Evolutionary conservation across 2,888 invertebrate species (phyloP).

Genomic region (Altica lythri): DNA sequence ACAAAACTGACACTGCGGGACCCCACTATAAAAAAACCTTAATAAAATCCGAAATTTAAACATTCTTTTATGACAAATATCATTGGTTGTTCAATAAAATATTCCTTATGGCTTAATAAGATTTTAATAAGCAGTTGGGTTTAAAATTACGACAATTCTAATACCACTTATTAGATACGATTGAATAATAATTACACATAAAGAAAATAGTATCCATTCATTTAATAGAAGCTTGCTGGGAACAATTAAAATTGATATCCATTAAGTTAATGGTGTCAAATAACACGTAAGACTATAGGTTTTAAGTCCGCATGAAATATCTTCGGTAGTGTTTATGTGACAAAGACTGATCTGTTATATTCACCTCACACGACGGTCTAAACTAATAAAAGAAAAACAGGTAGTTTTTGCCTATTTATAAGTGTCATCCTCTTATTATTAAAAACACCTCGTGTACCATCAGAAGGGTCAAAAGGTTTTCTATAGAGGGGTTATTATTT

Average conservation of each 20-base stretch:
- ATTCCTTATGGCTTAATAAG: conserved; percentile 33
- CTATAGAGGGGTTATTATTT: too few species aligned
- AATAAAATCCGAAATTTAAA: conserved; percentile 31
- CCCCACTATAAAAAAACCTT: conserved; percentile 13
- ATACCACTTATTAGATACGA: too few species aligned
- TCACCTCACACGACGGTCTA: conserved; percentile 48
- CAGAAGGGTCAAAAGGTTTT: conserved; percentile 11
- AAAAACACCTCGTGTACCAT: not conserved
- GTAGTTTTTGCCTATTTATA: conserved; percentile 51
- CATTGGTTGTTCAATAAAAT: conserved; percentile 29
- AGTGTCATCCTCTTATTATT: conserved; percentile 34
- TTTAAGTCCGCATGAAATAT: conserved; percentile 43
- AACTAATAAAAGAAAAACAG: conserved; percentile 49
- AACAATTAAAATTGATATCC: conserved; percentile 43
- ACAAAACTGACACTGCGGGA: conserved; percentile 15
- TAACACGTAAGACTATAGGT: conserved; percentile 44
- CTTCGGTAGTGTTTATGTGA: conserved; percentile 46
- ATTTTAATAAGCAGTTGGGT: not conserved
- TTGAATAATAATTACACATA: too few species aligned
- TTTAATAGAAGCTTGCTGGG: too few species aligned
- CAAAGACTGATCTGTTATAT: conserved; percentile 47
- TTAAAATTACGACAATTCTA: too few species aligned
- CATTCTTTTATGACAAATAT: conserved; percentile 29
- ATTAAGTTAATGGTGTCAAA: conserved; percentile 46
- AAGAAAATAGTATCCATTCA: too few species aligned